A percentile compares a stretch with the other conserved stretches of the same genome.
Conservation (phyloP, 2,797 vertebrate genomes). For the Gadopsis bispinosus region DNA sequence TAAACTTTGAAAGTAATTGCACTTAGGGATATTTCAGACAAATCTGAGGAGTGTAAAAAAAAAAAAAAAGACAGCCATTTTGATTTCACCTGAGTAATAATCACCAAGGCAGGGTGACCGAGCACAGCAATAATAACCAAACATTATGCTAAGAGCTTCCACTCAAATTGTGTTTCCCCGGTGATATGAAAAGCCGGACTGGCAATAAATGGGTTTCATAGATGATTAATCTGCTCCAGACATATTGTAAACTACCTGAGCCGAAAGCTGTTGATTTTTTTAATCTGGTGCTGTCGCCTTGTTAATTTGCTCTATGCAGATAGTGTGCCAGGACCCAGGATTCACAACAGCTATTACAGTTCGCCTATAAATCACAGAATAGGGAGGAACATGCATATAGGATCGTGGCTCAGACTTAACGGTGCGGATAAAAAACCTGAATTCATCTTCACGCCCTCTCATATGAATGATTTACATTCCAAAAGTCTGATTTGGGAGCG, state of each 20-base stretch:
- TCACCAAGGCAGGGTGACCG: constrained; percentile 76
- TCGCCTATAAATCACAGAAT: constrained; percentile 60
- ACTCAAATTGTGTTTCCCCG: constrained; percentile 72
- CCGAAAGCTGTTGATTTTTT: constrained; percentile 66
- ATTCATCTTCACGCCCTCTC: constrained; percentile 50
- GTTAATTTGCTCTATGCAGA: constrained; percentile 72
- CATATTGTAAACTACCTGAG: constrained; percentile 80
- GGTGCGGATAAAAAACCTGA: constrained; percentile 56
- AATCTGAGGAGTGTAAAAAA: constrained; percentile 61
- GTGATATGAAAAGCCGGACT: constrained; percentile 69
- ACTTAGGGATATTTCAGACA: constrained; percentile 72
- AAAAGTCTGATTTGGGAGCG: constrained; percentile 43
- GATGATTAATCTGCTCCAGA: constrained; percentile 79
- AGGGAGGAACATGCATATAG: constrained; percentile 42
- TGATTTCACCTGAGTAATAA: constrained; percentile 81
- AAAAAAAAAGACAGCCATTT: constrained; percentile 71
- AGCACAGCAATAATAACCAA: constrained; percentile 78
- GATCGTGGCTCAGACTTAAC: constrained; percentile 55
- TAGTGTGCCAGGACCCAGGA: constrained; percentile 30
- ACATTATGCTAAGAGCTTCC: constrained; percentile 80
- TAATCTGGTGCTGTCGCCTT: constrained; percentile 50
- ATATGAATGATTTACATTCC: constrained; percentile 57
- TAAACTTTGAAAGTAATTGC: constrained; percentile 82
- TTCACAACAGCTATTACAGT: constrained; percentile 62
- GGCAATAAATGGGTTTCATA: constrained; percentile 78